phyloP scores from a whole-genome alignment of 2,797 vertebrate genomes.

The Erethizon dorsatum region DNA sequence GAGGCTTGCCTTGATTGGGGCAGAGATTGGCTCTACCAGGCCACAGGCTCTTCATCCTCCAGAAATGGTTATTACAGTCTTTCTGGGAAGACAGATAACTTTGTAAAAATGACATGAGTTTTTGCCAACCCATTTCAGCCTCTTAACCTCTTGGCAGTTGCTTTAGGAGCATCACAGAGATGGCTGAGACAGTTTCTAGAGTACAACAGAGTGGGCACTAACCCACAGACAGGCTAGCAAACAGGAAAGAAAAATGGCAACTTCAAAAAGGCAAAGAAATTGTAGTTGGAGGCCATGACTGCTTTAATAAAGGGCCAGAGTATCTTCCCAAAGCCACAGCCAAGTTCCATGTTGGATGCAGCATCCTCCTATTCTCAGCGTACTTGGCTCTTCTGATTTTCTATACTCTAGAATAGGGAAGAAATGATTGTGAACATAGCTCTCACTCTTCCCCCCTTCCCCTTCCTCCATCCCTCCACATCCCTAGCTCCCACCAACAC shows the following conservation, averaged over 20 bases:
- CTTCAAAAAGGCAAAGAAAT: slow-evolving; percentile 73
- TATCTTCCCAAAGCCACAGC: slow-evolving; percentile 73
- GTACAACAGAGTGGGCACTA: slow-evolving; percentile 75
- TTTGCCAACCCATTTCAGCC: slow-evolving; percentile 84
- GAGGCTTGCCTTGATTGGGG: slow-evolving; percentile 28
- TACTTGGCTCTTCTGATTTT: slow-evolving; percentile 64
- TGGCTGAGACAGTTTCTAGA: slow-evolving; percentile 77
- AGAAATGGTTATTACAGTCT: slow-evolving; percentile 57
- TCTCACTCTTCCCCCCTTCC: background rate
- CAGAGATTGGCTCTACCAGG: background rate
- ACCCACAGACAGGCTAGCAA: slow-evolving; percentile 84
- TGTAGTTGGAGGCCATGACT: slow-evolving; percentile 64
- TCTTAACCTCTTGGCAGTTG: slow-evolving; percentile 86
- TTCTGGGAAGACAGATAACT: slow-evolving; percentile 75
- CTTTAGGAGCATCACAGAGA: slow-evolving; percentile 82
- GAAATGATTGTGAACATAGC: slow-evolving; percentile 56
- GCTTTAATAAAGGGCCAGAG: slow-evolving; percentile 80
- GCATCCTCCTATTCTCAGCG: slow-evolving; percentile 66
- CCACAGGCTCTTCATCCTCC: background rate
- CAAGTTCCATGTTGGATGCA: slow-evolving; percentile 71
- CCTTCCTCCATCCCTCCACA: background rate
- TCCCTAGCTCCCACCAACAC: slow-evolving; percentile 4
- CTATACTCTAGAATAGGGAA: slow-evolving; percentile 39
- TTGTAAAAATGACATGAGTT: slow-evolving; percentile 58
- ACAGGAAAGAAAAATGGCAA: slow-evolving; percentile 80